Evolutionary conservation across 1,140 invertebrate genomes (phyloP), one percentile per base, ranked within the genome.

Genomic region (Antheraea pernyi): DNA sequence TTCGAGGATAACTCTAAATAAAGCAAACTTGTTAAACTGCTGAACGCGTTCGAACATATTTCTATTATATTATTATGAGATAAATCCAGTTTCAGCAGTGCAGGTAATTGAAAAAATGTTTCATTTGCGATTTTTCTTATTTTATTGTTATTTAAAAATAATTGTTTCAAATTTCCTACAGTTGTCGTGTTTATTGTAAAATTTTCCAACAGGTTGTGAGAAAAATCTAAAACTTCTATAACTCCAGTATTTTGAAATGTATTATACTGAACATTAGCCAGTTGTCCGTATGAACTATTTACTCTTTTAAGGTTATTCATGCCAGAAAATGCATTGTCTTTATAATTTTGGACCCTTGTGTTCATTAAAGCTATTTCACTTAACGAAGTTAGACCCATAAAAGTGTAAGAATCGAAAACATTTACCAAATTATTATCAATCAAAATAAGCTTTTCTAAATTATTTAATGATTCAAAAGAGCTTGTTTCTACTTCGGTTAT

Each of bases 381-480:
- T 30, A 63, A 30, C 7, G 19, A 11, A 36, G 4, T 36, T 37
- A 63, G 36, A n/a, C 30, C 30, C 13, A 3, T n/a, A 63, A 63
- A 37, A 7, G 19, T 36, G 30, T 63, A 13, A 37, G 61, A 22
- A 36, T 63, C 61, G 5, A 63, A 37, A 16, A 37, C 16, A 37
- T 63, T 63, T 13, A 16, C 11, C 6, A 63, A 37, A 16, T n/a
- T 37, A 11, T 63, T 63, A 11, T 63, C 61, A 37, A 37, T 37
- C 61, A 63, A 16, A 63, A 63, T 30, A 30, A 63, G 61, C 16
- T 63, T 63, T 37, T 63, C 37, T 63, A 63, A 63, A 5, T 16
- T n/a, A 63, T 19, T 6, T 8, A 63, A 36, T 30, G 61, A 63
- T 8, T 63, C 61, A 16, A 63, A 63, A 13, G 61, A 37, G n/a